These are phyloP conservation scores for Meandrusa payeni DNA, from an alignment of 2,888 invertebrate genomes.

Conservation along the genomic window DNA sequence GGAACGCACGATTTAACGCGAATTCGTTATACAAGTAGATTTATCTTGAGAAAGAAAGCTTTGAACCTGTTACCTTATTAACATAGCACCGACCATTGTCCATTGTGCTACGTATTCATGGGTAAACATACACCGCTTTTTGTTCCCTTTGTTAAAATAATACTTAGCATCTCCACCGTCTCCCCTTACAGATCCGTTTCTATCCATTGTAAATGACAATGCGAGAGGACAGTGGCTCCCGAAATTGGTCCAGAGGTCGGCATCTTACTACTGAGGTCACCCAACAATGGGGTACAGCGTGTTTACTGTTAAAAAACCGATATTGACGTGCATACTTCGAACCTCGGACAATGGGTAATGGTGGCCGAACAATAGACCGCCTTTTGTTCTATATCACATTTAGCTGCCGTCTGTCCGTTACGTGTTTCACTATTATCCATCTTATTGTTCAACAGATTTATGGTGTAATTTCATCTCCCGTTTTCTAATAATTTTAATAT, in stretches of 20 bases:
- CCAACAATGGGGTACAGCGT: slow-evolving; percentile 57
- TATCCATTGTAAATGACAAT: slow-evolving; percentile 57
- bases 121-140: slow-evolving; percentile 77
- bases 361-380: slow-evolving; percentile 44
- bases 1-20: slow-evolving; percentile 77
- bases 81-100: slow-evolving; percentile 68
- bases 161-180: slow-evolving; percentile 68
- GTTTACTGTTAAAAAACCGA: slow-evolving; percentile 59
- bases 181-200: slow-evolving; percentile 69
- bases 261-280: slow-evolving; percentile 64
- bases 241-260: slow-evolving; percentile 67
- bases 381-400: slow-evolving; percentile 67
- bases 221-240: slow-evolving; percentile 45
- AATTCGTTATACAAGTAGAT: slow-evolving; percentile 78
- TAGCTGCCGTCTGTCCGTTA: slow-evolving; percentile 75
- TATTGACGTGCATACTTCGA: slow-evolving; percentile 34
- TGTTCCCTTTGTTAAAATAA: slow-evolving; percentile 69
- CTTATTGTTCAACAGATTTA: slow-evolving; percentile 69
- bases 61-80: slow-evolving; percentile 77
- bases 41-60: slow-evolving; percentile 71
- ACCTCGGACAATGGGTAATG: slow-evolving; percentile 52
- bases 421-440: slow-evolving; percentile 64
- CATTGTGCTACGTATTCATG: slow-evolving; percentile 74
- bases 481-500: slow-evolving; percentile 57
- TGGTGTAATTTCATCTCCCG: slow-evolving; percentile 58